Base-by-base conservation (phyloP, 2,888 invertebrate species). In the Eurois occulta region DNA sequence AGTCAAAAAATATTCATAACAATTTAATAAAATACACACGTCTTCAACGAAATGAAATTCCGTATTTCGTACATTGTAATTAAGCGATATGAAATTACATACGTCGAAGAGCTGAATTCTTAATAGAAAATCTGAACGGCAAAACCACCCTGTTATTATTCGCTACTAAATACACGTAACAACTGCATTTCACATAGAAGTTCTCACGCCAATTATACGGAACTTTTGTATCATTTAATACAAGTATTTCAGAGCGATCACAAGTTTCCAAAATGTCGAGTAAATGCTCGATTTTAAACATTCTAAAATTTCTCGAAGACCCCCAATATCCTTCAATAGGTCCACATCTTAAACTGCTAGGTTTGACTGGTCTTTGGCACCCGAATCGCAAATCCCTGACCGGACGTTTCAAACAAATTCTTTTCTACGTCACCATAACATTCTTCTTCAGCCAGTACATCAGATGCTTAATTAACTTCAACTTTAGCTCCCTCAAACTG, bases 391-490 rank as follows among this genome's bases (percentile, higher is more conserved):
- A 87, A 21, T 84, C 90, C 7, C 67, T 55, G 24, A n/a, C 65
- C 7, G 79, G 89, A 3, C 90, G 87, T 48, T 77, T 93, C 6
- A 95, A 94, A 83, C 88, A 90, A 18, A 55, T 89, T 1, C 66
- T 93, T 1, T 92, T 92, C 79, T 94, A 90, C 68, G 28, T 91
- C 0, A 91, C 86, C n/a, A 81, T 92, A 52, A 24, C 66, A 1
- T 94, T 94, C 76, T 95, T 95, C 86, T 86, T 91, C 38, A 92
- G 91, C 55, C 93, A 94, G 80, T 95, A 94, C 78, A 48, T 94
- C 5, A 95, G 91, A 87, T 94, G 92, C 76, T 68, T 88, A 8
- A 80, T 93, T 28, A 86, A 86, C 65, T 90, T 91, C n/a, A 87
- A 91, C 52, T 5, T 80, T 5, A 89, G 85, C n/a, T 91, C 91